Percentiles rank a stretch among this genome's conserved stretches.
These are phyloP conservation scores for Thomomys bottae DNA, from an alignment of 2,113 vertebrate genomes.

Conservation along the genomic window DNA sequence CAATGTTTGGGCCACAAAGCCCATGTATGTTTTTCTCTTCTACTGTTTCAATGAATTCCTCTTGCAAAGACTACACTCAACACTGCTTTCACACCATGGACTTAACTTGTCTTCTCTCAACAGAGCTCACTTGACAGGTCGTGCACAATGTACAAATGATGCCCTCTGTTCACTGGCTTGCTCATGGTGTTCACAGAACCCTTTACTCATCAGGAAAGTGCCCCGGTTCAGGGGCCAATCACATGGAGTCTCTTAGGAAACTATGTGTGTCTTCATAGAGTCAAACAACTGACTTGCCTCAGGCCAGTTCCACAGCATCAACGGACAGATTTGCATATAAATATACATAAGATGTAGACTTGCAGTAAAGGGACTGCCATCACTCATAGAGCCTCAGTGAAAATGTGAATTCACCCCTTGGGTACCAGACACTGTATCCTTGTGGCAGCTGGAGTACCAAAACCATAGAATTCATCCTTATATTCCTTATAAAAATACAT, in stretches of 20 bases:
- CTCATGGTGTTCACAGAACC: not conserved
- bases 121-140: not conserved
- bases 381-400: not conserved
- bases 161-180: not conserved
- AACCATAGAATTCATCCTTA: constrained; percentile 42
- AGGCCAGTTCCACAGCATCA: not conserved
- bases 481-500: constrained; percentile 28
- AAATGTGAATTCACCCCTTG: not conserved
- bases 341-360: not conserved
- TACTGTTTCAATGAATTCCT: not conserved
- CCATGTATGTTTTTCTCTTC: not conserved
- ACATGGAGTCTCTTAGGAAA: not conserved
- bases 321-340: not conserved
- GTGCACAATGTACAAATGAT: not conserved
- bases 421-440: not conserved
- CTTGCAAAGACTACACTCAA: not conserved
- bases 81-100: not conserved
- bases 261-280: too few relatives aligned
- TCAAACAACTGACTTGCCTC: not conserved
- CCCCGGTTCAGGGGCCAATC: not conserved
- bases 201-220: not conserved
- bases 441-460: not conserved
- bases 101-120: not conserved
- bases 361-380: not conserved
- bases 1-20: not conserved